Percentiles rank a stretch among this genome's conserved stretches.
Evolutionary conservation across 2,797 vertebrate species (phyloP).

Genomic region (Valencia hispanica): DNA sequence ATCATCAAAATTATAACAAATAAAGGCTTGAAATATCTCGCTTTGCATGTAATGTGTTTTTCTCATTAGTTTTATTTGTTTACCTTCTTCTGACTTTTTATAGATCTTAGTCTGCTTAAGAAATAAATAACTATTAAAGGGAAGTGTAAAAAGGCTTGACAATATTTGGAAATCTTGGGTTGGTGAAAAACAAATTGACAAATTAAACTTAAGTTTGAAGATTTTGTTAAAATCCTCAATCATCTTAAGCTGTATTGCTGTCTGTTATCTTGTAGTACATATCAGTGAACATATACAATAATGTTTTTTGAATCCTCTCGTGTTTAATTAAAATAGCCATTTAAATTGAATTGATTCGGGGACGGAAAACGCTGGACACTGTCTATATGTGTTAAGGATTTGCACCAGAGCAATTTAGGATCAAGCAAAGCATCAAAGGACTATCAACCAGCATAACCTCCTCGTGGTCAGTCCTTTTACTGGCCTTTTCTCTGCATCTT

Average conservation of each 20-base stretch:
- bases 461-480: constrained; percentile 44
- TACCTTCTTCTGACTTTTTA: background rate
- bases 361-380: constrained; percentile 25
- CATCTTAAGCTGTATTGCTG: background rate
- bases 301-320: constrained; percentile 5
- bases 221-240: background rate
- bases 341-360: constrained; percentile 45
- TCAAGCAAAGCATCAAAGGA: constrained; percentile 54
- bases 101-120: background rate
- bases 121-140: background rate
- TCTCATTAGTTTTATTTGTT: too few relatives aligned
- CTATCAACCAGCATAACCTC: constrained; percentile 69
- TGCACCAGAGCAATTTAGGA: constrained; percentile 58
- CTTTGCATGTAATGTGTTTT: too few relatives aligned
- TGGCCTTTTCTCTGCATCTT: constrained; percentile 59
- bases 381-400: constrained; percentile 28
- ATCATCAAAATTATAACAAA: too few relatives aligned
- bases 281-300: background rate
- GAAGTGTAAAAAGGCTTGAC: background rate
- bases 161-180: background rate
- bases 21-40: too few relatives aligned
- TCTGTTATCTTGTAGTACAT: background rate
- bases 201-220: background rate
- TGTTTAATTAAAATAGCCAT: background rate
- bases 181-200: background rate